phyloP scores from a whole-genome alignment of 2,113 vertebrate species.

The Pterocles burchelli region DNA sequence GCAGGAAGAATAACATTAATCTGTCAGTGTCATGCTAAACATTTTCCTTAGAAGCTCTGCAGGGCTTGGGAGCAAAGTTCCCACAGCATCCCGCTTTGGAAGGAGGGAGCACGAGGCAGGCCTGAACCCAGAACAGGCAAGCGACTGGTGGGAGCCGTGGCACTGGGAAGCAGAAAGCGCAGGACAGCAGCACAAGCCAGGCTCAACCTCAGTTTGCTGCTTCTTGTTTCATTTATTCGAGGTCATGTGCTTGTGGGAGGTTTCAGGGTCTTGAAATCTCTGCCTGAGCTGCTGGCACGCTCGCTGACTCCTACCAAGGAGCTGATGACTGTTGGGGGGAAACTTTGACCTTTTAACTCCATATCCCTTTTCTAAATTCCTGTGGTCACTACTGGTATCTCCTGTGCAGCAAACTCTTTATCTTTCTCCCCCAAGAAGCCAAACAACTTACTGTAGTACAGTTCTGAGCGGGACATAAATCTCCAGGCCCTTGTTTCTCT shows the following conservation, averaged over 20 bases:
- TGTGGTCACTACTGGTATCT: slow-evolving; percentile 50
- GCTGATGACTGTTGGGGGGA: slow-evolving; percentile 25
- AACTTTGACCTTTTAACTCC: slow-evolving; percentile 53
- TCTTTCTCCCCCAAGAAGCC: neutral
- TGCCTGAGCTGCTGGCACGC: neutral
- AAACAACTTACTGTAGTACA: slow-evolving; percentile 33
- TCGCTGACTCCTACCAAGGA: neutral
- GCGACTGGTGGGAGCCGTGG: neutral
- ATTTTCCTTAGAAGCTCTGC: neutral
- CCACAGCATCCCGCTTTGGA: neutral
- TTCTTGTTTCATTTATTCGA: neutral
- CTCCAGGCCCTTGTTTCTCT: neutral
- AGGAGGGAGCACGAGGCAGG: neutral
- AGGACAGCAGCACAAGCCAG: neutral
- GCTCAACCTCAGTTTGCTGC: neutral
- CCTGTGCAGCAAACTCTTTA: slow-evolving; percentile 8
- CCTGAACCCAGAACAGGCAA: neutral
- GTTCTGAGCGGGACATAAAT: neutral
- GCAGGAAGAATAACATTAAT: slow-evolving; percentile 1
- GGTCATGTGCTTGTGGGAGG: neutral
- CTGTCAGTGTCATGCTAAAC: neutral
- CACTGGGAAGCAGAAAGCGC: neutral
- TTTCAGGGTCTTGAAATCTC: neutral
- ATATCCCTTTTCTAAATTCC: slow-evolving; percentile 58
- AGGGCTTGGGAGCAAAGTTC: neutral